Evolutionary conservation across 2,888 invertebrate species (phyloP).

Genomic region (Campoletis raptor): DNA sequence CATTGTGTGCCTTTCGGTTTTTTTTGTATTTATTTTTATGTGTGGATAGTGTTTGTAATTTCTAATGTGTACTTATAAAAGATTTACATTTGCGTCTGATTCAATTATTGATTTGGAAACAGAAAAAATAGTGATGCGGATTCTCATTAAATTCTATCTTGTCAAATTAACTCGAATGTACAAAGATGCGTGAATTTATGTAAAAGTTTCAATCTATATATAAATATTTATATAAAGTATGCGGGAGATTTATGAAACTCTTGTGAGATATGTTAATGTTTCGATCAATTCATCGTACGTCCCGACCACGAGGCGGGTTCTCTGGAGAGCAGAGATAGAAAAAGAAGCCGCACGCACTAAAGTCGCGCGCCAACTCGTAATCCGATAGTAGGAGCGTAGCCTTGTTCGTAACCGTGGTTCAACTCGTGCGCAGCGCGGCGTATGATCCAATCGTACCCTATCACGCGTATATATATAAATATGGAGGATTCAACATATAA

Average conservation of each 20-base stretch:
- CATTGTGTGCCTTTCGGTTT: too few species aligned
- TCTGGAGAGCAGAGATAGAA: slow-evolving; percentile 10
- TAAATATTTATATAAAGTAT: background rate
- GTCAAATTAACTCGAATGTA: too few species aligned
- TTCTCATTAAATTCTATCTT: too few species aligned
- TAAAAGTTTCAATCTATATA: too few species aligned
- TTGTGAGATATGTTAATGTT: background rate
- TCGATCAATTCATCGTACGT: background rate
- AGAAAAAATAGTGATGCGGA: too few species aligned
- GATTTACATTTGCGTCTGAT: too few species aligned
- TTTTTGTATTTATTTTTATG: background rate
- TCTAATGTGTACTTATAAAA: too few species aligned
- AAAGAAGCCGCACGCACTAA: slow-evolving; percentile 63
- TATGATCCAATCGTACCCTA: slow-evolving; percentile 30
- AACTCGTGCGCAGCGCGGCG: slow-evolving; percentile 26
- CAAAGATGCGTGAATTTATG: too few species aligned
- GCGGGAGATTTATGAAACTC: background rate
- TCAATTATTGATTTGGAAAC: too few species aligned
- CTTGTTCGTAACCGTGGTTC: slow-evolving; percentile 43
- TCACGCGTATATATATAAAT: background rate
- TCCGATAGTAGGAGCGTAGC: slow-evolving; percentile 58
- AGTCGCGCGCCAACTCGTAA: slow-evolving; percentile 61
- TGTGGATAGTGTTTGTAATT: background rate
- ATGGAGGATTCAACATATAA: background rate
- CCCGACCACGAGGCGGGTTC: background rate